A percentile compares a stretch with the other conserved stretches of the same genome.
phyloP scores from a whole-genome alignment of 2,113 vertebrate genomes.

The Empidonax traillii region DNA sequence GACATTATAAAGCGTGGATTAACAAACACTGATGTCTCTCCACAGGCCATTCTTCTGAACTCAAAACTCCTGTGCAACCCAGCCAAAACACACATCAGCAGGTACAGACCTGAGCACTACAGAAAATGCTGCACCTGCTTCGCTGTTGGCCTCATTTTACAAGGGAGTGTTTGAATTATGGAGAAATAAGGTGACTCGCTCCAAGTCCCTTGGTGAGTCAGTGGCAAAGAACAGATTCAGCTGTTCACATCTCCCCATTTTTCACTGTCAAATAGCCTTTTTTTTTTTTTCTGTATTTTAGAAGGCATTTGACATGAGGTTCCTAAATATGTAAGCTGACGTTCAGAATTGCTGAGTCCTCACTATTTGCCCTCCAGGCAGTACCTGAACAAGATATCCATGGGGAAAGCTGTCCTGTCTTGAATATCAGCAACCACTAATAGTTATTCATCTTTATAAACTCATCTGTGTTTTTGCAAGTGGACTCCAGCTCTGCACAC shows the following conservation, averaged over 20 bases:
- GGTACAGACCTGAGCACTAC: background rate
- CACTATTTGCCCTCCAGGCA: conserved; percentile 3
- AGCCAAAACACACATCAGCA: background rate
- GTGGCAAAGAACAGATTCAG: conserved; percentile 20
- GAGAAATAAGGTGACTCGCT: background rate
- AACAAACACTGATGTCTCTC: background rate
- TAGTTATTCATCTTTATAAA: background rate
- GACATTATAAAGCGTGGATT: background rate
- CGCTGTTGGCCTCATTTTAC: conserved; percentile 19
- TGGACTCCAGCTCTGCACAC: background rate
- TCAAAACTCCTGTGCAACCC: background rate
- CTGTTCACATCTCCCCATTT: background rate
- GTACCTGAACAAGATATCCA: background rate
- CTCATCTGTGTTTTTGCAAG: background rate
- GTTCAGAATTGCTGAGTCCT: conserved; percentile 40
- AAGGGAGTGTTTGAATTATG: background rate
- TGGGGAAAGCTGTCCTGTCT: background rate
- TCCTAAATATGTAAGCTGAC: conserved; percentile 6
- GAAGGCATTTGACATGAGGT: background rate
- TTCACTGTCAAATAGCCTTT: background rate
- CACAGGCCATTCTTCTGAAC: background rate
- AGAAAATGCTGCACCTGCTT: background rate
- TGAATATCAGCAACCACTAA: background rate
- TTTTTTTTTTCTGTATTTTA: background rate
- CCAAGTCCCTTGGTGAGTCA: background rate